Evolutionary conservation across 1,140 invertebrate species (phyloP), one percentile per base, ranked within the genome.

Genomic region (Aphis craccivora): DNA sequence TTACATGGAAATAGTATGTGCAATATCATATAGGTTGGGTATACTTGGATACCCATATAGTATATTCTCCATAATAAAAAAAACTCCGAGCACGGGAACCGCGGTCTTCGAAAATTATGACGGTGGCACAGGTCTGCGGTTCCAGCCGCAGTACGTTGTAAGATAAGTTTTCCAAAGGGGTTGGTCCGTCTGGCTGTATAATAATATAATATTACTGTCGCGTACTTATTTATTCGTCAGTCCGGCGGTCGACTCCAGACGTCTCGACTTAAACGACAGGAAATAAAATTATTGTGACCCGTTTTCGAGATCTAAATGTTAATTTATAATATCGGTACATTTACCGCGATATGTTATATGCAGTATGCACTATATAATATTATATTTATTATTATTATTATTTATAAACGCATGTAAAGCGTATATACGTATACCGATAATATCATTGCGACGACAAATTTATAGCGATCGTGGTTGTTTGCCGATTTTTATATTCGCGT

Each of bases 101-200:
- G 60, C 30, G 30, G 60, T n/a, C 30, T n/a, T 14, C 30, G 60
- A 35, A 76, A 76, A n/a, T 76, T 76, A 76, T 76, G 60, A 51
- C 48, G 14, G 14, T 51, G 48, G 48, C 48, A n/a, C 60, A 67
- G 60, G 60, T 67, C 60, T 30, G 25, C 25, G 60, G 30, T 18
- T 60, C 55, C 55, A 60, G 60, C 60, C 3, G 30, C 60, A 60
- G 55, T 30, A 25, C 55, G 55, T 60, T 25, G 7, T 60, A 23
- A 30, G 60, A 76, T 67, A 76, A 76, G 60, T 76, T 76, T 76
- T 76, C 30, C 60, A 76, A 76, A 76, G 60, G 60, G 60, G 60
- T n/a, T 76, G 60, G 60, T n/a, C 60, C 60, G 60, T 67, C 60
- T 67, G 60, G 60, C 30, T 67, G 60, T 67, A 67, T 67, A 67